Evolutionary conservation across 2,797 vertebrate genomes (phyloP).

Genomic region (Takifugu ocellatus): DNA sequence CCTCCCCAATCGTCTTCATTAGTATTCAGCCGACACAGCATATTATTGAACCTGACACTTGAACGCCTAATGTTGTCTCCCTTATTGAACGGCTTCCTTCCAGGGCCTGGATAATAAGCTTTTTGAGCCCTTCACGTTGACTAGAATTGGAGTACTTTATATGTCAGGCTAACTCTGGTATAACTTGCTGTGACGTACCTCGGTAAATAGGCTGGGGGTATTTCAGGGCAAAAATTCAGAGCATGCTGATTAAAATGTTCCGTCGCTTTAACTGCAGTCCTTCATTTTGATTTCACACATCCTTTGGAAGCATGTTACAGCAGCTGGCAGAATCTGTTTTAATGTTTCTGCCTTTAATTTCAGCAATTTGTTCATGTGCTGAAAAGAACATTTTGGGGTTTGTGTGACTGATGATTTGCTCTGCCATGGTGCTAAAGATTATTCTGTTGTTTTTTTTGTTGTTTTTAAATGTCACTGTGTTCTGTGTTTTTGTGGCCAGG

Average conservation of each 20-base stretch:
- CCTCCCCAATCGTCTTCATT: slow-evolving; percentile 57
- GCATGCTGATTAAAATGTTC: slow-evolving; percentile 31
- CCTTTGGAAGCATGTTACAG: slow-evolving; percentile 37
- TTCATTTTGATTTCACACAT: slow-evolving; percentile 29
- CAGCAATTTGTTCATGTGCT: slow-evolving; percentile 45
- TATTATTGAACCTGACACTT: slow-evolving; percentile 64
- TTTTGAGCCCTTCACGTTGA: slow-evolving; percentile 36
- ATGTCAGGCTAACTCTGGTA: slow-evolving; percentile 22
- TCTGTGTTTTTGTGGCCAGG: slow-evolving; percentile 52
- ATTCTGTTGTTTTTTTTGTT: slow-evolving; percentile 51
- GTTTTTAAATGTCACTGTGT: slow-evolving; percentile 8
- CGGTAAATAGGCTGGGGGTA: slow-evolving; percentile 18
- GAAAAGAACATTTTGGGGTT: slow-evolving; percentile 36
- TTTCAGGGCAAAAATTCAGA: slow-evolving; percentile 39
- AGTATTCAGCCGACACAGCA: slow-evolving; percentile 59
- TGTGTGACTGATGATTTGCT: slow-evolving; percentile 46
- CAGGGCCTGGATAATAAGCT: slow-evolving; percentile 32
- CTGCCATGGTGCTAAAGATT: slow-evolving; percentile 73
- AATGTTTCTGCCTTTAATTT: slow-evolving; percentile 20
- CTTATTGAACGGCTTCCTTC: slow-evolving; percentile 48
- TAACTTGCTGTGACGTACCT: slow-evolving; percentile 29
- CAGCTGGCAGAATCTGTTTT: slow-evolving; percentile 37
- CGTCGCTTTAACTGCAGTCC: slow-evolving; percentile 28
- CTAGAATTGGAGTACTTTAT: slow-evolving; percentile 27
- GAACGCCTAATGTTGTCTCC: slow-evolving; percentile 63